Conservation (phyloP, 2,113 vertebrate species). For the Embiotoca jacksoni region DNA sequence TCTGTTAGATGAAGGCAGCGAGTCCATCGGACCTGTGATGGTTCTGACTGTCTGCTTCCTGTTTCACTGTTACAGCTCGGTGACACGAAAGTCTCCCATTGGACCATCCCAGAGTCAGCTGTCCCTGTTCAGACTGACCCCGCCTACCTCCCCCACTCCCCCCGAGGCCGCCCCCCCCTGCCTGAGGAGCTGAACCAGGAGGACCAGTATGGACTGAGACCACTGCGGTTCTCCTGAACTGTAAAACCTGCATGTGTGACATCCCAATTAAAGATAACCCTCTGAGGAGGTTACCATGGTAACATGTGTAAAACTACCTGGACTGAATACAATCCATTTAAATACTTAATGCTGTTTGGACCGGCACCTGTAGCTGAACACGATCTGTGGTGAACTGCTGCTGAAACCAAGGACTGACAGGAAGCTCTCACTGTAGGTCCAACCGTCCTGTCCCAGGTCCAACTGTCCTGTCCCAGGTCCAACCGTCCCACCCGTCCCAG, state of each 20-base stretch:
- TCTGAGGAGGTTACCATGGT: neutral
- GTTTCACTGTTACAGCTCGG: slow-evolving; percentile 17
- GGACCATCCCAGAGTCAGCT: slow-evolving; percentile 57
- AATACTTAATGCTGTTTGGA: neutral
- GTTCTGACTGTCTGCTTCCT: neutral
- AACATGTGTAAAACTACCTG: neutral
- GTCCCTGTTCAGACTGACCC: slow-evolving; percentile 65
- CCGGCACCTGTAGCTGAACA: neutral
- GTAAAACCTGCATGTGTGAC: slow-evolving; percentile 1
- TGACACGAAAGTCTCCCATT: slow-evolving; percentile 62
- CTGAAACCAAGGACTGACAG: too few species aligned
- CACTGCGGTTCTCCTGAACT: slow-evolving; percentile 4
- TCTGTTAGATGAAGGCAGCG: too few species aligned
- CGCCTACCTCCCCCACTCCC: slow-evolving; percentile 61
- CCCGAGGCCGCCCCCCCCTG: slow-evolving; percentile 69
- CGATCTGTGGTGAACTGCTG: slow-evolving; percentile 4
- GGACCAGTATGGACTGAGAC: too few species aligned
- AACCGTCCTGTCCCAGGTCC: too few species aligned
- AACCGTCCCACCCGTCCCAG: too few species aligned
- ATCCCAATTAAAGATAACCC: neutral
- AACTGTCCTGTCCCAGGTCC: too few species aligned
- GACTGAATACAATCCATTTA: neutral
- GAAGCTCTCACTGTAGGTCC: too few species aligned
- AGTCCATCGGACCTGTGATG: too few species aligned
- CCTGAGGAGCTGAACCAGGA: slow-evolving; percentile 52